A percentile compares a stretch with the other conserved stretches of the same genome.
Evolutionary conservation across 1,140 invertebrate genomes (phyloP).

Genomic region (Drosophila busckii): DNA sequence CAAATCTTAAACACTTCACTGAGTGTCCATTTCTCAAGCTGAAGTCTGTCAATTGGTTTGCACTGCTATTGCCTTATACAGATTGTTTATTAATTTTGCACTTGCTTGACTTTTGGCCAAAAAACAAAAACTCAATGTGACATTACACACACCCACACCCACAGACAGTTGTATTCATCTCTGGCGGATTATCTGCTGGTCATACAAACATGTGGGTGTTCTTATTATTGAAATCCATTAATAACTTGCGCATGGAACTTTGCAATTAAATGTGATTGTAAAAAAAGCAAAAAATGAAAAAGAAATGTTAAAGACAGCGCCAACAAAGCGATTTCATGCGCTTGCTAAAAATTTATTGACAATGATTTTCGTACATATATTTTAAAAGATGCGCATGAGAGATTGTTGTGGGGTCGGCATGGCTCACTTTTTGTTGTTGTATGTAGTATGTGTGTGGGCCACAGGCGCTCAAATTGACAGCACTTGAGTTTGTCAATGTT

Average conservation of each 20-base stretch:
- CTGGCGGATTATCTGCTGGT: slow-evolving; percentile 42
- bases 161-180: slow-evolving; percentile 28
- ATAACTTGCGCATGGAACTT: slow-evolving; percentile 51
- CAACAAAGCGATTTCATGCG: slow-evolving; percentile 57
- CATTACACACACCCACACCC: slow-evolving; percentile 49
- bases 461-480: slow-evolving; percentile 14
- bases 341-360: slow-evolving; percentile 48
- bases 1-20: slow-evolving; percentile 50
- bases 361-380: slow-evolving; percentile 55
- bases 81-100: slow-evolving; percentile 49
- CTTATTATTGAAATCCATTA: slow-evolving; percentile 34
- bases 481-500: slow-evolving; percentile 46
- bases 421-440: neutral
- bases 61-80: slow-evolving; percentile 38
- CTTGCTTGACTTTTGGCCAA: slow-evolving; percentile 48
- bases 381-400: slow-evolving; percentile 3
- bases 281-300: too few species aligned
- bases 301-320: slow-evolving; percentile 42
- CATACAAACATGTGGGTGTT: slow-evolving; percentile 23
- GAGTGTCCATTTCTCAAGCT: slow-evolving; percentile 35
- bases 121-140: too few species aligned
- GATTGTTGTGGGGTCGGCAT: neutral
- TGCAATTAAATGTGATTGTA: slow-evolving; percentile 74
- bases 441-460: slow-evolving; percentile 31
- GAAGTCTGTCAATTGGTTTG: slow-evolving; percentile 27